Percentiles rank a stretch among this genome's conserved stretches.
Evolutionary conservation across 92 coral and sea anemone species (phyloP).

Genomic region (Anthopleura xanthogrammica): DNA sequence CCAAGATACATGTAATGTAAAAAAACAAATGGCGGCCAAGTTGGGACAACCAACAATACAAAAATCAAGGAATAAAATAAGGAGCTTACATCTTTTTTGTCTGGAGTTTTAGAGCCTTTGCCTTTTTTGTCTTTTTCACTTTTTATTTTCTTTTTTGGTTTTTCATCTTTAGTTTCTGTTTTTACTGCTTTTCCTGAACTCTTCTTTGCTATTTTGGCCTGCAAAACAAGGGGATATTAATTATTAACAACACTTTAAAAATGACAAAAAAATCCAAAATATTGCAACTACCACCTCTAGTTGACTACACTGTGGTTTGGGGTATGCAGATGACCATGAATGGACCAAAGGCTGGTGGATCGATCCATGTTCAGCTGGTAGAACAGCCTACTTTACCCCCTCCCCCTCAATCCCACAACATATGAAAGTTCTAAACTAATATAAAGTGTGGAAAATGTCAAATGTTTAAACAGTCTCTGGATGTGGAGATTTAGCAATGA

Average conservation of each 20-base stretch:
- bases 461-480: too few species aligned
- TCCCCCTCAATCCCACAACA: too few species aligned
- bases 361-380: too few species aligned
- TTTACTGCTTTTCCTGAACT: constrained; percentile 53
- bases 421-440: too few species aligned
- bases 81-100: constrained; percentile 21
- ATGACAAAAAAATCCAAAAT: not conserved
- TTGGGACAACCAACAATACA: not conserved
- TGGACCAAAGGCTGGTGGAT: too few species aligned
- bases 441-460: too few species aligned
- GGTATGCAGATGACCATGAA: too few species aligned
- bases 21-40: not conserved
- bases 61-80: not conserved
- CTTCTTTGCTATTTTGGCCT: constrained; percentile 83
- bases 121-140: constrained; percentile 30
- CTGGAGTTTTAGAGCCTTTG: constrained; percentile 8
- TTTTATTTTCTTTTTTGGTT: constrained; percentile 64
- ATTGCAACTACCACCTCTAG: not conserved
- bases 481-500: too few species aligned
- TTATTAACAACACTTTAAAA: not conserved
- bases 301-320: too few species aligned
- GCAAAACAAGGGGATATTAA: not conserved
- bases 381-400: too few species aligned
- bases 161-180: constrained; percentile 54
- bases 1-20: too few species aligned